These are phyloP conservation scores for Globodera rostochiensis DNA, from an alignment of 1,140 invertebrate genomes.

Conservation along the genomic window DNA sequence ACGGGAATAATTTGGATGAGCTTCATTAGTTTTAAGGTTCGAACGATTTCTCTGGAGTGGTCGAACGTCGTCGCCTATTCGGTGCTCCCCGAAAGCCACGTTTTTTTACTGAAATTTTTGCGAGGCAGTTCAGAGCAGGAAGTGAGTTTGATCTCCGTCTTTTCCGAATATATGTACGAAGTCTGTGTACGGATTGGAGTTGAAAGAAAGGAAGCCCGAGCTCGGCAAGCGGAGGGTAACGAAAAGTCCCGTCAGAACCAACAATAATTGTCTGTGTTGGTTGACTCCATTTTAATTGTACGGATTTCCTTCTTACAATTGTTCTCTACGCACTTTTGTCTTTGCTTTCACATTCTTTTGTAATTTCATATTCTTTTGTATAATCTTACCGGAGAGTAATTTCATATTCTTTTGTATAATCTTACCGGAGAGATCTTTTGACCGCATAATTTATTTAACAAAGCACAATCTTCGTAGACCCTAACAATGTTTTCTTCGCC, in stretches of 20 bases:
- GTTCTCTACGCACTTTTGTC: background rate
- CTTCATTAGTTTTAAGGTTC: conserved; percentile 32
- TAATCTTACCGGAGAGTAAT: too few species aligned
- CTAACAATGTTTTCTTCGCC: too few species aligned
- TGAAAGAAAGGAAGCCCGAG: conserved; percentile 20
- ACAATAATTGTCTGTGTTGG: too few species aligned
- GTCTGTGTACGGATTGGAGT: conserved; percentile 46
- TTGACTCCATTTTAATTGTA: background rate
- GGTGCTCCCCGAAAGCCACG: conserved; percentile 37
- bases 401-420: background rate
- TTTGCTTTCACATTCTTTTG: background rate
- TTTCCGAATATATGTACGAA: conserved; percentile 48
- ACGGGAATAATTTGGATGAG: too few species aligned
- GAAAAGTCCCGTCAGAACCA: background rate
- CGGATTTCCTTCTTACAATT: background rate
- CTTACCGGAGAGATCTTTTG: background rate
- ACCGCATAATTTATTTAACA: background rate
- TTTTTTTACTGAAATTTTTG: conserved; percentile 31
- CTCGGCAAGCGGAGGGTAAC: background rate
- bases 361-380: background rate
- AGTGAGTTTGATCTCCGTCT: conserved; percentile 35
- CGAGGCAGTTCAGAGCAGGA: conserved; percentile 8
- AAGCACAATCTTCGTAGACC: background rate
- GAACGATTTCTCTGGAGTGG: conserved; percentile 41
- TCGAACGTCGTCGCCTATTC: conserved; percentile 29